Evolutionary conservation across 2,113 vertebrate species (phyloP), one percentile per base, ranked within the genome.

Genomic region (Grantiella picta): DNA sequence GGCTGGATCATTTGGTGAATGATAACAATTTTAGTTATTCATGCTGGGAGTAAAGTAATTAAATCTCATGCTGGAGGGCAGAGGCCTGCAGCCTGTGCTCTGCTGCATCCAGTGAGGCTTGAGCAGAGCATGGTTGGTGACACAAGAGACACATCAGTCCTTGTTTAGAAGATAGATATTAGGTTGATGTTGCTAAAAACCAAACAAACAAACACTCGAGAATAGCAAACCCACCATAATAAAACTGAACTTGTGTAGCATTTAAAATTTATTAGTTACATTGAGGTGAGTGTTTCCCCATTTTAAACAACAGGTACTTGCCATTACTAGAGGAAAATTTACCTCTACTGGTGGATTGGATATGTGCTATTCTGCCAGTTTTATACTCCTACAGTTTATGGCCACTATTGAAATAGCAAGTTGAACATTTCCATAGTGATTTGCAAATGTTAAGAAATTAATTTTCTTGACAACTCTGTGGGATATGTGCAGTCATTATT

Each of bases 361-460:
- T 52, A 49, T 78, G 24, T 73, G 75, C 68, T 15, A 28, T 89
- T 93, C 80, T 71, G 80, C 57, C 61, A 75, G 72, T 75, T 93
- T 93, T 89, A 63, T 68, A 75, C 23, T 80, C 47, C 64, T 47
- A 10, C 35, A 29, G 60, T 93, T 94, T 96, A 86, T 93, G 64
- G 31, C 79, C 31, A 45, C 28, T 71, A 35, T 35, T 92, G 68
- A 88, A 92, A 81, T 60, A 83, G 56, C 56, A 68, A 53, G n/a
- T 19, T 66, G 72, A 89, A 92, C 66, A 88, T 91, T 94, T 95
- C 82, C 68, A 38, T 68, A 92, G 94, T 84, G 76, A 88, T 92
- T 92, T 90, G 68, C 31, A 96, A 93, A 95, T 86, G 88, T 66
- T 86, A 93, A 92, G 71, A 83, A 59, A 94, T 92, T 92, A 63